These are phyloP conservation scores for Etia nguti DNA, from an alignment of 2,113 vertebrate genomes.

Conservation along the genomic window DNA sequence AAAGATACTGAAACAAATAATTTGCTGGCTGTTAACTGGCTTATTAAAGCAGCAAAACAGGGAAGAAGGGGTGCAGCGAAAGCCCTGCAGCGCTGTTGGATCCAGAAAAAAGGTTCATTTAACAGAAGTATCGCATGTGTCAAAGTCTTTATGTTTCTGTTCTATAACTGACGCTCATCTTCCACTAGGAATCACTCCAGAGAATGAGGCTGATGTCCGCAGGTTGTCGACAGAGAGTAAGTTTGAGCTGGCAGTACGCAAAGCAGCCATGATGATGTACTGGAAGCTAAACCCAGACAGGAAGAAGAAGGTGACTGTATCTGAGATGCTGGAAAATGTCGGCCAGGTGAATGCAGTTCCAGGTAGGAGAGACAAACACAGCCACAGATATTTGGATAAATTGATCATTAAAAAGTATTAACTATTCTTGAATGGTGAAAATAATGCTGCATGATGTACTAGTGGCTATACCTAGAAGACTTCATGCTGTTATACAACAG, in stretches of 20 bases:
- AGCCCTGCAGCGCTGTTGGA: conserved; percentile 81
- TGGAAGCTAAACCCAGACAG: conserved; percentile 93
- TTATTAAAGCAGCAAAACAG: conserved; percentile 88
- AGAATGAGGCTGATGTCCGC: conserved; percentile 85
- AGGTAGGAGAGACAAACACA: conserved; percentile 65
- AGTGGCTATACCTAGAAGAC: background rate
- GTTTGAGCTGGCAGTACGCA: conserved; percentile 88
- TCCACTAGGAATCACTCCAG: conserved; percentile 82
- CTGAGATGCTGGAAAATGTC: conserved; percentile 91
- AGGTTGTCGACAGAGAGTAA: conserved; percentile 84
- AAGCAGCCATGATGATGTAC: conserved; percentile 94
- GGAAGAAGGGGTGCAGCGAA: conserved; percentile 84
- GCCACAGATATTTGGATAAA: background rate
- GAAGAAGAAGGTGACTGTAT: conserved; percentile 84
- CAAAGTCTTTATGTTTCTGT: background rate
- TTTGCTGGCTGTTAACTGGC: conserved; percentile 81
- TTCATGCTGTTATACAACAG: background rate
- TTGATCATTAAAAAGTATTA: background rate
- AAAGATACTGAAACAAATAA: conserved; percentile 82
- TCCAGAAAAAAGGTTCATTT: conserved; percentile 80
- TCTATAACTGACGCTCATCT: background rate
- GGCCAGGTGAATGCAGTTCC: conserved; percentile 78
- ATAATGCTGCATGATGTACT: background rate
- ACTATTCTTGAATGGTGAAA: background rate
- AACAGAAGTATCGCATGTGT: background rate